A percentile compares a stretch with the other conserved stretches of the same genome.
Conservation (phyloP, 2,888 invertebrate species). For the Geophilus truncorum region DNA sequence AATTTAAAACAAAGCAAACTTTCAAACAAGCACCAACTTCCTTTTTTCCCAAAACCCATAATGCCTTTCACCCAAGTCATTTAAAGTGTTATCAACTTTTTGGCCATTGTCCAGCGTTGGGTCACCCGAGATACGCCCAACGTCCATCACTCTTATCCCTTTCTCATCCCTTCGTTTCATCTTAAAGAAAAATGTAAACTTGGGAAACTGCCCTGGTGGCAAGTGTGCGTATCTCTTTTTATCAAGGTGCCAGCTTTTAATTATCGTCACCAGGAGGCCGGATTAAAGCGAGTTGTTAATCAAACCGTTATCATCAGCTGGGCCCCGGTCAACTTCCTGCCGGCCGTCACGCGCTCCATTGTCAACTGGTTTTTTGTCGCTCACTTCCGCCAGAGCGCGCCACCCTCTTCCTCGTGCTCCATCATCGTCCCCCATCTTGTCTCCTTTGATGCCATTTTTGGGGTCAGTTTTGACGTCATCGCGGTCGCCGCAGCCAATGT, state of each 20-base stretch:
- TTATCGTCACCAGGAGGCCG: constrained; percentile 12
- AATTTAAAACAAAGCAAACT: too few species aligned
- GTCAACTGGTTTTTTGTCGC: not conserved
- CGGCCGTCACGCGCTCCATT: not conserved
- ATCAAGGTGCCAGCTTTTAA: not conserved
- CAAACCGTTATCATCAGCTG: not conserved
- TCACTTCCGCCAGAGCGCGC: not conserved
- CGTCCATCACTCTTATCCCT: not conserved
- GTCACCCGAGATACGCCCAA: not conserved
- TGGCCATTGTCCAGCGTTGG: not conserved
- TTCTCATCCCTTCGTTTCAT: not conserved
- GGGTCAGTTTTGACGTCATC: constrained; percentile 5
- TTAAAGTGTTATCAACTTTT: not conserved
- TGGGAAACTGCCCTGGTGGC: not conserved
- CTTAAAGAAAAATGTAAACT: not conserved
- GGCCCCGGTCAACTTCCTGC: not conserved
- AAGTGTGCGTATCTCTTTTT: not conserved
- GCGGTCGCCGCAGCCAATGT: not conserved
- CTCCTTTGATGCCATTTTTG: constrained; percentile 17
- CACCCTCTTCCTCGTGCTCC: constrained; percentile 1
- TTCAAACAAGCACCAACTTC: too few species aligned
- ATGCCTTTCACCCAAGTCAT: not conserved
- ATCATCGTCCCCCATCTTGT: not conserved
- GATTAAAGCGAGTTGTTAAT: constrained; percentile 5
- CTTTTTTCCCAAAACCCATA: not conserved